Evolutionary conservation across 2,888 invertebrate species (phyloP).

Genomic region (Strigamia crassipes): DNA sequence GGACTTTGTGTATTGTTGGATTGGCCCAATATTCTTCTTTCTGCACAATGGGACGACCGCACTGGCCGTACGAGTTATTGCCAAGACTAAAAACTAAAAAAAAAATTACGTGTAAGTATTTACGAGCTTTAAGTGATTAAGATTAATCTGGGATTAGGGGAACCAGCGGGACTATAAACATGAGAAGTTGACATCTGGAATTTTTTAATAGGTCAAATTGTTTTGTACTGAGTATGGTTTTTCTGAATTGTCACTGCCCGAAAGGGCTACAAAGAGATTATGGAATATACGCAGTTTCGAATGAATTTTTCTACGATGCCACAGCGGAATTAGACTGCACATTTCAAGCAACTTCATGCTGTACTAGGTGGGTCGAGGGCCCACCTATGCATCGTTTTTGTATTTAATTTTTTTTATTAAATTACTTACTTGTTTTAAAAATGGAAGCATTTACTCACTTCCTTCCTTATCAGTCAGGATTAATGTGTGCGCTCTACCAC

Average conservation of each 20-base stretch:
- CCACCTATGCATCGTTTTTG: neutral
- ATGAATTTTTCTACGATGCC: neutral
- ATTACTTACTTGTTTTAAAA: neutral
- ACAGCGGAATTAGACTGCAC: neutral
- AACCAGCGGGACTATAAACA: neutral
- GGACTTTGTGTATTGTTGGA: slow-evolving; percentile 5
- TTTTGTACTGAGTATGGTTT: neutral
- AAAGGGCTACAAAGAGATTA: neutral
- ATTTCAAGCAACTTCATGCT: slow-evolving; percentile 30
- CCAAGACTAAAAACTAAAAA: slow-evolving; percentile 68
- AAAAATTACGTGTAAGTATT: neutral
- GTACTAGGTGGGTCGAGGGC: neutral
- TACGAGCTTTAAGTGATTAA: neutral
- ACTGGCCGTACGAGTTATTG: slow-evolving; percentile 93
- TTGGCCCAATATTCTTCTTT: slow-evolving; percentile 71
- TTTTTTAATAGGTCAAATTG: neutral
- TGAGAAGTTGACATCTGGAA: neutral
- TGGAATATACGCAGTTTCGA: neutral
- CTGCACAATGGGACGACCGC: slow-evolving; percentile 77
- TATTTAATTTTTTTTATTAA: neutral
- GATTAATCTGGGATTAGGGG: neutral
- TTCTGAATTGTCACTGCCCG: neutral
- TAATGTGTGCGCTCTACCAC: slow-evolving; percentile 85
- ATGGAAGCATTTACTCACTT: slow-evolving; percentile 51
- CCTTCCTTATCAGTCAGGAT: slow-evolving; percentile 79